These are phyloP conservation scores for Cepaea nemoralis DNA, from an alignment of 1,140 invertebrate species.

Conservation along the genomic window DNA sequence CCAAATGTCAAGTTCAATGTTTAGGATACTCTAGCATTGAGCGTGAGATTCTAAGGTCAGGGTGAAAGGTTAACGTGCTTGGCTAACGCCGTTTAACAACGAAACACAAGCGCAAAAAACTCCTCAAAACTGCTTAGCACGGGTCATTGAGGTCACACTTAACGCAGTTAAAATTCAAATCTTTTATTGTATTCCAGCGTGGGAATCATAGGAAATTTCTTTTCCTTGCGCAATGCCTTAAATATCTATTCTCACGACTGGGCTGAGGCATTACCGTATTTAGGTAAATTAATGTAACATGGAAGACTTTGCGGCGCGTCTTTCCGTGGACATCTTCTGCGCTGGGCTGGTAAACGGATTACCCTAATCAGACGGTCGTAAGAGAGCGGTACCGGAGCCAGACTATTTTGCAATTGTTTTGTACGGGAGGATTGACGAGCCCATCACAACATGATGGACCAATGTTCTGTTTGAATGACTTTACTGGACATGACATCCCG, in stretches of 20 bases:
- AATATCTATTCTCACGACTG: not conserved
- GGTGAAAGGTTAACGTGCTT: not conserved
- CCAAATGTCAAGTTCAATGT: no score
- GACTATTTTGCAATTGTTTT: no score
- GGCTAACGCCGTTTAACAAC: not conserved
- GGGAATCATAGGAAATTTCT: not conserved
- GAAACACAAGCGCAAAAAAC: not conserved
- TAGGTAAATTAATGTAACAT: not conserved
- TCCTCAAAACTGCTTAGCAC: not conserved
- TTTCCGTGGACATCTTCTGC: no score
- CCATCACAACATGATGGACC: no score
- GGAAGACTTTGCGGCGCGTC: no score
- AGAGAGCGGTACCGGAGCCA: no score
- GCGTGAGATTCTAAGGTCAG: not conserved
- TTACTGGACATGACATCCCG: no score
- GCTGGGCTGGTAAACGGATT: no score
- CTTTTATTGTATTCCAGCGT: conserved; percentile 1
- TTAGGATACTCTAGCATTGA: not conserved
- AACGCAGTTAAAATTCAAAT: conserved; percentile 7
- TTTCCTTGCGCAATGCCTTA: not conserved
- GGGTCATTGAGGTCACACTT: conserved; percentile 2
- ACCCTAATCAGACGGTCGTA: no score
- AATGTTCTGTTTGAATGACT: no score
- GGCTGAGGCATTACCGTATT: not conserved
- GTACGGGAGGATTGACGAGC: no score